A percentile compares a stretch with the other conserved stretches of the same genome.
Evolutionary conservation across 2,797 vertebrate genomes (phyloP).

Genomic region (Dromococcyx pavoninus): DNA sequence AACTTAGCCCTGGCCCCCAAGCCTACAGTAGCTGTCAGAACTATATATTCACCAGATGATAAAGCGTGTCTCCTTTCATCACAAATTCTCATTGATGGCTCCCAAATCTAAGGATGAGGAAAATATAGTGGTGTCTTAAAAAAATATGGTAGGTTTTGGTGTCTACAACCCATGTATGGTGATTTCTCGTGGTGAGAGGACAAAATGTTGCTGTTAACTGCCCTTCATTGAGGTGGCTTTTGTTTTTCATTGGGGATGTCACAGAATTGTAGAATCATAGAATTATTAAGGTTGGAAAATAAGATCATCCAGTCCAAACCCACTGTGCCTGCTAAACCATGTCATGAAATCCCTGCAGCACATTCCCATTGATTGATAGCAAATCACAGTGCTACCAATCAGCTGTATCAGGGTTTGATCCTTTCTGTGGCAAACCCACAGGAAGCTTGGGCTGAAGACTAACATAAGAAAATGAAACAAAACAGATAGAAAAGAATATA

Average conservation of each 20-base stretch:
- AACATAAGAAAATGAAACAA: not conserved
- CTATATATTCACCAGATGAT: not conserved
- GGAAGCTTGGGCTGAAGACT: not conserved
- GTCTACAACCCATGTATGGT: not conserved
- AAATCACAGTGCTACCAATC: not conserved
- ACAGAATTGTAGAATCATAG: no score
- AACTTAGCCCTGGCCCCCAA: not conserved
- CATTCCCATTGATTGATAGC: not conserved
- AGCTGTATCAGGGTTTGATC: not conserved
- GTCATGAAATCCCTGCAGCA: no score
- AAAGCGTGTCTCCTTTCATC: not conserved
- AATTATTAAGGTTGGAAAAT: no score
- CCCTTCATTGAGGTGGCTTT: not conserved
- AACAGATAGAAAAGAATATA: not conserved
- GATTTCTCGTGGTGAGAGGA: not conserved
- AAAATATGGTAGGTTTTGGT: not conserved
- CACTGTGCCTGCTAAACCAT: no score
- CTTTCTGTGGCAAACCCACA: not conserved
- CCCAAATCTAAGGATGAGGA: not conserved
- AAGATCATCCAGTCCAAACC: no score
- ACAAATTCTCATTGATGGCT: accelerated
- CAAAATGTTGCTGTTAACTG: not conserved
- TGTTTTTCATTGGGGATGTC: not conserved
- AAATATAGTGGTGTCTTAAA: accelerated
- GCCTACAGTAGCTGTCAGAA: not conserved